Base-by-base conservation (phyloP, 92 coral and sea anemone species). In the Ricordea florida region DNA sequence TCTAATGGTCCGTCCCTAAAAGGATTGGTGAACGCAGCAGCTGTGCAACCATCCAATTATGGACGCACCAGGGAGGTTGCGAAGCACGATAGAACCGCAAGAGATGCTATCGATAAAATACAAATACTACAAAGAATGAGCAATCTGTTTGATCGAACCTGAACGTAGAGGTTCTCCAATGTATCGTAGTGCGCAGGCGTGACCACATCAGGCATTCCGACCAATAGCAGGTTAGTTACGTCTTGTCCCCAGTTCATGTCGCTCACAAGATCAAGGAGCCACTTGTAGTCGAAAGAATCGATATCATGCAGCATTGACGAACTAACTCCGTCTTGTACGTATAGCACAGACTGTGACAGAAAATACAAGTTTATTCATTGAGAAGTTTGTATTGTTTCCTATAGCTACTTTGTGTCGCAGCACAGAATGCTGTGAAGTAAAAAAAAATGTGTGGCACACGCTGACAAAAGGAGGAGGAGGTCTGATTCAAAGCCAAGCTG, bases 141-240 rank as follows among this genome's bases (percentile, higher is more conserved):
- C 15, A 26, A 27, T 62, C 14, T 5, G 43, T n/a, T n/a, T n/a
- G n/a, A n/a, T n/a, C 72, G 2, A 15, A 93, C 98, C 98, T 94
- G 98, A n/a, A 94, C 93, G 42, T 87, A 94, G 30, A 94, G 79
- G 43, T 94, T 94, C 44, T 94, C 96, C 66, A 94, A 69, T 43
- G 89, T 80, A 70, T 94, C 98, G 59, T 74, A 92, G 64, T 94
- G 98, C 27, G 97, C 79, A 14, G 94, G 98, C 24, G 98, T 94
- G 42, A 94, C 93, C 5, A 94, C 98, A 57, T 89, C 92, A 3
- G 92, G 80, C 98, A 94, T 94, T 9, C 98, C 98, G 37, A 94
- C 93, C 30, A 94, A 66, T 36, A 94, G 49, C 87, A 94, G 45
- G 62, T 94, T 94, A n/a, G 91, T 56, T 0, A 92, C 85, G 29